Conservation (phyloP, 2,888 invertebrate genomes). For the Tineola bisselliella region DNA sequence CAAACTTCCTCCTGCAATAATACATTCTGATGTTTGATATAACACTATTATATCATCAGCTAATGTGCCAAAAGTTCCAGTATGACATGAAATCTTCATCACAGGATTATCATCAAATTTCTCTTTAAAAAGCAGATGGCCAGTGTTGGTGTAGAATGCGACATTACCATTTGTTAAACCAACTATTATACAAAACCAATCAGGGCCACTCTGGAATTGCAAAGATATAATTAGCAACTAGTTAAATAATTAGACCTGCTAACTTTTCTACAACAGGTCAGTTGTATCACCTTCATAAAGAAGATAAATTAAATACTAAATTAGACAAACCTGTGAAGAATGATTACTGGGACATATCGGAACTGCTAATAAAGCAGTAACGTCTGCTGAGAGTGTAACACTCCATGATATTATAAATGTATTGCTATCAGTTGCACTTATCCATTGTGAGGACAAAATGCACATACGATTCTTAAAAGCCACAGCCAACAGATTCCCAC, state of each 20-base stretch:
- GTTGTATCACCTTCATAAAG: too few relatives aligned
- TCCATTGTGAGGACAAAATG: conserved; percentile 56
- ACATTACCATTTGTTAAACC: conserved; percentile 88
- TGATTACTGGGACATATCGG: conserved; percentile 53
- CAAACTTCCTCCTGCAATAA: conserved; percentile 79
- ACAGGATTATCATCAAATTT: conserved; percentile 86
- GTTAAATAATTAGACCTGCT: too few relatives aligned
- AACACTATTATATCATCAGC: conserved; percentile 79
- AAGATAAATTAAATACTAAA: too few relatives aligned
- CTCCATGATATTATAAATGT: conserved; percentile 58
- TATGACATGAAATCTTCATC: conserved; percentile 80
- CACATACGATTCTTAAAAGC: conserved; percentile 49
- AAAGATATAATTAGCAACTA: too few relatives aligned
- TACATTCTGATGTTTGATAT: conserved; percentile 77
- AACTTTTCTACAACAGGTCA: too few relatives aligned
- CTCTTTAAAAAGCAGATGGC: conserved; percentile 82
- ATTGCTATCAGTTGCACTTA: conserved; percentile 48
- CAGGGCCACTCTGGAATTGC: conserved; percentile 74
- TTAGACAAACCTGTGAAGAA: conserved; percentile 48
- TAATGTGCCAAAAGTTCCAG: conserved; percentile 59
- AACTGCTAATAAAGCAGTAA: conserved; percentile 41
- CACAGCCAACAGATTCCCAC: conserved; percentile 50
- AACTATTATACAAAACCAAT: conserved; percentile 92
- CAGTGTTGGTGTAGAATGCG: conserved; percentile 89
- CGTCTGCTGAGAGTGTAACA: conserved; percentile 50